Conservation (phyloP, 1,140 invertebrate genomes). For the Pseudomyrmex pallidus region DNA sequence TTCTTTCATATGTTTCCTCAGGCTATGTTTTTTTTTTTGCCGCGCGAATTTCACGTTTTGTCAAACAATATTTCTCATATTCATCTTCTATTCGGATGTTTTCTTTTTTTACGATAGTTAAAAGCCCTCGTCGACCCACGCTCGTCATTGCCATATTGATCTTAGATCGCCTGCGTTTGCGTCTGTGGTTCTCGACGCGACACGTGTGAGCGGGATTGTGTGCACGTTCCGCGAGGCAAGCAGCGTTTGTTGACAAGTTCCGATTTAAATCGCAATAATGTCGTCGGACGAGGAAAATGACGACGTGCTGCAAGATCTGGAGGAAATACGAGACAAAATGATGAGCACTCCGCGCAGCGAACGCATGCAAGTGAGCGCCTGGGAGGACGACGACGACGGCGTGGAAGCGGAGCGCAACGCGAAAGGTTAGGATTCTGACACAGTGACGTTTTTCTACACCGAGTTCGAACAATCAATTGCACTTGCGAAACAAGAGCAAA, state of each 20-base stretch:
- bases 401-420: conserved; percentile 84
- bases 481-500: not conserved
- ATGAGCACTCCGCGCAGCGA: conserved; percentile 75
- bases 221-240: too few relatives aligned
- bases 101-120: too few relatives aligned
- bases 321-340: conserved; percentile 80
- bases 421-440: conserved; percentile 79
- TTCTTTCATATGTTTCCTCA: conserved; percentile 19
- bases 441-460: too few relatives aligned
- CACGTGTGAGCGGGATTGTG: not conserved
- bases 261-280: conserved; percentile 26
- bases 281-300: conserved; percentile 82
- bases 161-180: not conserved
- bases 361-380: conserved; percentile 85
- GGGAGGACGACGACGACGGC: conserved; percentile 85
- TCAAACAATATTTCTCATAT: too few relatives aligned
- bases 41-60: too few relatives aligned
- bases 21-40: too few relatives aligned
- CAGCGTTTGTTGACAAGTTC: not conserved
- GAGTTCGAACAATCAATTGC: too few relatives aligned
- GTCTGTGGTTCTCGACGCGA: not conserved
- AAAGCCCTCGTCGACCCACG: too few relatives aligned
- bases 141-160: too few relatives aligned
- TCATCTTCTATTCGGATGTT: too few relatives aligned
- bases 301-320: conserved; percentile 76